Evolutionary conservation across 2,888 invertebrate species (phyloP), one percentile per base, ranked within the genome.

Genomic region (Phaonia tiefii): DNA sequence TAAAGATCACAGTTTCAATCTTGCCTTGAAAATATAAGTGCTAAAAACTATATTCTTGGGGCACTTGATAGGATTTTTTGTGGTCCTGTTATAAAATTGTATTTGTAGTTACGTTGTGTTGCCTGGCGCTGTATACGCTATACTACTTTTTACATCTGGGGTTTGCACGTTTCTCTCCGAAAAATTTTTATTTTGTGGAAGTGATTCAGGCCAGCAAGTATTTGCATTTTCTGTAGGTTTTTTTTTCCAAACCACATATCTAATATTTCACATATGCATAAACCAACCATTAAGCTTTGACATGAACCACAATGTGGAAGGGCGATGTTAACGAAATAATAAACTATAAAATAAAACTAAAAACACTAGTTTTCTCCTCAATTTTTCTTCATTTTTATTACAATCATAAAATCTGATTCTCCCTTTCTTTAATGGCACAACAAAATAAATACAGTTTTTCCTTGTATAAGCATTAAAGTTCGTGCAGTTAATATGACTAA

Each of bases 171-270:
- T 66, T 31, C 11, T 39, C 60, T 31, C 22, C 22, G 31, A 31
- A 15, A 37, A 72, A n/a, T n/a, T 63, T 60, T 49, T 44, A 4
- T 72, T 67, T 73, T 56, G 63, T 69, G 60, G 60, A 31, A 58
- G 72, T 67, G 60, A 63, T 73, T 67, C 73, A 7, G 17, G 2
- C 15, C 44, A 63, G 67, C 51, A 51, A 67, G 60, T 60, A 78
- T 56, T 78, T 54, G 60, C 44, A 46, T 26, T 54, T 78, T 73
- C 13, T 42, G 49, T 17, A 10, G 49, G 49, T 10, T 31, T 51
- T 60, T 37, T 26, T 31, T 8, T n/a, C 39, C 37, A 60, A 17
- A 60, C 11, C 17, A 39, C 37, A 11, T 10, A 37, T 37, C 60
- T 49, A 15, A 31, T 51, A 20, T 25, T 76, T 49, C 51, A 15